A percentile compares a stretch with the other conserved stretches of the same genome.
Conservation (phyloP, 2,113 vertebrate genomes). For the Noturus placidus region DNA sequence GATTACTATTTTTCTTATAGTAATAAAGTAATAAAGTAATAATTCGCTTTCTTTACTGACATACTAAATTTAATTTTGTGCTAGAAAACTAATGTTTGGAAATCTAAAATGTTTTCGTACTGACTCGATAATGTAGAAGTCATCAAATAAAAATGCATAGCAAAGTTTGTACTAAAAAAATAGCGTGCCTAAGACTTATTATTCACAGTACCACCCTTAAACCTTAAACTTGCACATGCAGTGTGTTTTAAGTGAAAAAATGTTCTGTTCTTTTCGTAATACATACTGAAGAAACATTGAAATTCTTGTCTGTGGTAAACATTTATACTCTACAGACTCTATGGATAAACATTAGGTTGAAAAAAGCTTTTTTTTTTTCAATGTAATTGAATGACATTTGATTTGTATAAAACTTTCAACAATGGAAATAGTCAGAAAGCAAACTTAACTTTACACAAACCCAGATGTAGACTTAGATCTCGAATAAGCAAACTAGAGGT, state of each 20-base stretch:
- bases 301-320: not conserved
- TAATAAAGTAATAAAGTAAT: too few species aligned
- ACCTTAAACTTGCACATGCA: not conserved
- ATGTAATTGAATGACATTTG: not conserved
- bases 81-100: too few species aligned
- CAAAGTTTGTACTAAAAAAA: too few species aligned
- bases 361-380: not conserved
- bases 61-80: too few species aligned
- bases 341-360: not conserved
- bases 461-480: not conserved
- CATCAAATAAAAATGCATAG: too few species aligned
- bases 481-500: not conserved
- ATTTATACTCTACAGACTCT: not conserved
- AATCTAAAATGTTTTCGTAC: not conserved
- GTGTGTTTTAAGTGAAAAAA: not conserved
- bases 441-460: not conserved
- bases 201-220: not conserved
- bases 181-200: too few species aligned
- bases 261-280: not conserved
- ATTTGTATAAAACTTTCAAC: not conserved
- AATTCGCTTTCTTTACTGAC: too few species aligned
- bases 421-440: not conserved
- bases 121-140: too few species aligned
- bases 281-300: not conserved
- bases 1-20: too few species aligned